A percentile compares a stretch with the other conserved stretches of the same genome.
Conservation (phyloP, 2,888 invertebrate genomes). For the Synanthedon myopaeformis region DNA sequence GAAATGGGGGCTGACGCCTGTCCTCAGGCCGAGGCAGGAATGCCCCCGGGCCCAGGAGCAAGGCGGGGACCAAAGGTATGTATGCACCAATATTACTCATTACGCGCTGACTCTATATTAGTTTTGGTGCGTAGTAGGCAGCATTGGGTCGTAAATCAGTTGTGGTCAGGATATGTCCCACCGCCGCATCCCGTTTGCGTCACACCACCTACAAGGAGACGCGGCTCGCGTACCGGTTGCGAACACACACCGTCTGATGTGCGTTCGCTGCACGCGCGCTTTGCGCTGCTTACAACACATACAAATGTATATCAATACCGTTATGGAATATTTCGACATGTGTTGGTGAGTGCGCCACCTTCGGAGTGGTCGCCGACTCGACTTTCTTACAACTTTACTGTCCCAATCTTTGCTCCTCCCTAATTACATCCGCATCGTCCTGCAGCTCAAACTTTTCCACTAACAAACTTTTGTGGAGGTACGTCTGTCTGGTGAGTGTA, state of each 20-base stretch:
- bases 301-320: constrained; percentile 21
- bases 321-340: constrained; percentile 56
- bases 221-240: constrained; percentile 9
- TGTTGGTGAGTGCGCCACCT: constrained; percentile 56
- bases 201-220: constrained; percentile 21
- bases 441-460: constrained; percentile 14
- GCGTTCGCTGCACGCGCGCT: constrained; percentile 24
- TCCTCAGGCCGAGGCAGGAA: constrained; percentile 96
- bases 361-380: constrained; percentile 13
- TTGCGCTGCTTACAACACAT: constrained; percentile 8
- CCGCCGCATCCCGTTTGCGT: constrained; percentile 26
- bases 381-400: constrained; percentile 6
- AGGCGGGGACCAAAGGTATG: constrained; percentile 79
- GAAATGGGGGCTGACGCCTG: constrained; percentile 98
- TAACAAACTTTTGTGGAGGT: constrained; percentile 24
- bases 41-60: constrained; percentile 84
- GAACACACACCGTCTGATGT: constrained; percentile 13
- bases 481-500: constrained; percentile 29
- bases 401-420: constrained; percentile 16
- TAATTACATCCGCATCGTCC: constrained; percentile 18
- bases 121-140: constrained; percentile 7
- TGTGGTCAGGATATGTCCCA: constrained; percentile 28
- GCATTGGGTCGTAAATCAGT: constrained; percentile 28
- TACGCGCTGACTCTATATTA: constrained; percentile 6
- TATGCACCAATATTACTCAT: constrained; percentile 11